These are phyloP conservation scores for Cyphomyrus discorhynchus DNA, from an alignment of 2,113 vertebrate species.

Conservation along the genomic window DNA sequence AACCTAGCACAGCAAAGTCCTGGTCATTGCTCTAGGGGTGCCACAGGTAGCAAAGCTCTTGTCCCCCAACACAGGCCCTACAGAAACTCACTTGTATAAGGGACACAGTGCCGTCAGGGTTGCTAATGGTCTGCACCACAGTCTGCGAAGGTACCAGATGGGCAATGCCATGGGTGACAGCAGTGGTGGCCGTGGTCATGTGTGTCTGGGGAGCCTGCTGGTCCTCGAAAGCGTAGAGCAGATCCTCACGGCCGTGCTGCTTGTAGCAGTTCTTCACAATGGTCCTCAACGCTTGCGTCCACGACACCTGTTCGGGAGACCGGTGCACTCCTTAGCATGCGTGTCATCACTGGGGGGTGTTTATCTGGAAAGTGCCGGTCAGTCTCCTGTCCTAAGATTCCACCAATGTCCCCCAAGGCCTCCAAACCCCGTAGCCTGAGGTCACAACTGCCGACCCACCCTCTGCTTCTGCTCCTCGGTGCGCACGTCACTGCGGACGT, in stretches of 20 bases:
- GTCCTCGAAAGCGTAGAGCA: conserved; percentile 94
- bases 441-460: conserved; percentile 41
- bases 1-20: neutral
- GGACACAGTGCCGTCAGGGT: conserved; percentile 93
- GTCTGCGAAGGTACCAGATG: conserved; percentile 94
- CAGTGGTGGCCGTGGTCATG: conserved; percentile 54
- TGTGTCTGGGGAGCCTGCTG: conserved; percentile 75
- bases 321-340: neutral
- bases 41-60: neutral
- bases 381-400: neutral
- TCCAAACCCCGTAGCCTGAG: neutral
- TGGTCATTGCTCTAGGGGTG: neutral
- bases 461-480: conserved; percentile 76
- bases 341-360: neutral
- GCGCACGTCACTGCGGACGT: conserved; percentile 91
- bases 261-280: conserved; percentile 99
- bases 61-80: neutral
- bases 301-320: conserved; percentile 73
- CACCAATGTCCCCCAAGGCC: neutral
- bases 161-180: conserved; percentile 76
- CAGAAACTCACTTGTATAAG: conserved; percentile 84
- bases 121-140: conserved; percentile 95
- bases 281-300: conserved; percentile 90
- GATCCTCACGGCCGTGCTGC: conserved; percentile 91
- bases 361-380: neutral